Evolutionary conservation across 2,113 vertebrate species (phyloP).

Genomic region (Forbesichthys agassizii): DNA sequence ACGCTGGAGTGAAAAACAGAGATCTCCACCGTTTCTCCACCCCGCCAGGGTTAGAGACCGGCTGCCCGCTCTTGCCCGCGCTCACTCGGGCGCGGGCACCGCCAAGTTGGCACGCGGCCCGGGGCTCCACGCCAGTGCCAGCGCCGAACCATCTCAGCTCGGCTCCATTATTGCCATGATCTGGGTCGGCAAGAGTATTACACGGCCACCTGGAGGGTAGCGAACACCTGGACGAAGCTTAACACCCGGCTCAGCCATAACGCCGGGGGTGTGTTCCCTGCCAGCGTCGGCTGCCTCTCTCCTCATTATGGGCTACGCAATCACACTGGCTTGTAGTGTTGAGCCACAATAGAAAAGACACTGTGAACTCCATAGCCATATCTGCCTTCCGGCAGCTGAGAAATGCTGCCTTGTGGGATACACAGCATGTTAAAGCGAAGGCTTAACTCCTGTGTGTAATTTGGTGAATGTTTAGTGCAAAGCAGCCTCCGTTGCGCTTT

Average conservation of each 20-base stretch:
- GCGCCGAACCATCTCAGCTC: constrained; percentile 54
- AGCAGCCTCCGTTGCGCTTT: constrained; percentile 7
- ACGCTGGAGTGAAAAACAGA: constrained; percentile 31
- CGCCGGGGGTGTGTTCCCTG: constrained; percentile 33
- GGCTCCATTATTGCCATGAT: constrained; percentile 68
- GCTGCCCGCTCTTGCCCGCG: constrained; percentile 38
- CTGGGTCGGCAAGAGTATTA: constrained; percentile 68
- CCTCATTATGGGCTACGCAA: constrained; percentile 23
- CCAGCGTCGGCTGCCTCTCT: constrained; percentile 37
- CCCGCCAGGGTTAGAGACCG: constrained; percentile 28
- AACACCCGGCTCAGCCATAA: constrained; percentile 58
- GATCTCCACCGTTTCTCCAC: constrained; percentile 35
- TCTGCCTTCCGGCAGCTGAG: constrained; percentile 12
- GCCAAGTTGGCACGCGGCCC: constrained; percentile 63
- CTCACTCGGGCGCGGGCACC: constrained; percentile 17
- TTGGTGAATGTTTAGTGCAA: not conserved
- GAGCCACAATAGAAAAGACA: constrained; percentile 32
- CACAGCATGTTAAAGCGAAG: constrained; percentile 9
- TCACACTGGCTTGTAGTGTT: constrained; percentile 44
- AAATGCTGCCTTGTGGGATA: constrained; percentile 20
- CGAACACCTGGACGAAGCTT: constrained; percentile 70
- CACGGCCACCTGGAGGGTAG: constrained; percentile 69
- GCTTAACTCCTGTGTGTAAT: constrained; percentile 5
- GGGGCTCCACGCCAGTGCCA: constrained; percentile 41
- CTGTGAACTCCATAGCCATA: constrained; percentile 25